Percentiles rank a stretch among this genome's conserved stretches.
phyloP scores from a whole-genome alignment of 2,113 vertebrate species.

The Catharus bicknelli region DNA sequence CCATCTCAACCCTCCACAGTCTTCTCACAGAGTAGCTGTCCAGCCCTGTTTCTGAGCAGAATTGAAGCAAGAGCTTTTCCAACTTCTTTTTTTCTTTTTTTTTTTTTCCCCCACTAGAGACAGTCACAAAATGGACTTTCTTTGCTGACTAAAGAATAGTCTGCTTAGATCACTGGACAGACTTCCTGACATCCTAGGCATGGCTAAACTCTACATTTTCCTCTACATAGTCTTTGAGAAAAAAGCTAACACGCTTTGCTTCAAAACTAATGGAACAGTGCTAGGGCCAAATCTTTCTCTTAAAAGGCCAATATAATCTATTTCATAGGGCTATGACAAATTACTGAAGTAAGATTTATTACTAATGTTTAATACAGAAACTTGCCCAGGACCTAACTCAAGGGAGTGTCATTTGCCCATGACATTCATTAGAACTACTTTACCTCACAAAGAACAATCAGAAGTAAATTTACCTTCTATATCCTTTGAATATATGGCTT shows the following conservation, averaged over 20 bases:
- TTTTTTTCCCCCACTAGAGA: background rate
- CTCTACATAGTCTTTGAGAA: background rate
- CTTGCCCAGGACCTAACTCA: background rate
- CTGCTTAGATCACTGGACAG: background rate
- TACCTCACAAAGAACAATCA: background rate
- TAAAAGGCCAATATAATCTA: background rate
- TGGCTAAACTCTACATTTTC: background rate
- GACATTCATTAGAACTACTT: background rate
- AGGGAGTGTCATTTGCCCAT: background rate
- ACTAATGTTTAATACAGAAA: background rate
- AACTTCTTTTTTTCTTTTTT: background rate
- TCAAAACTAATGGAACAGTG: background rate
- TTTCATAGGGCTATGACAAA: background rate
- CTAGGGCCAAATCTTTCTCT: background rate
- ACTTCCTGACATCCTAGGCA: background rate
- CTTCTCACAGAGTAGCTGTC: background rate
- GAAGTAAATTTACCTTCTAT: background rate
- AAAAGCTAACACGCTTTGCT: background rate
- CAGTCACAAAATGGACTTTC: background rate
- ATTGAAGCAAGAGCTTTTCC: background rate
- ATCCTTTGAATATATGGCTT: background rate
- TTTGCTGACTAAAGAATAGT: background rate
- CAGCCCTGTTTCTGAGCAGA: background rate
- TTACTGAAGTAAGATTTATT: background rate
- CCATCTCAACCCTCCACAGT: background rate